Evolutionary conservation across 2,113 vertebrate genomes (phyloP).

Genomic region (Seriola rivoliana): DNA sequence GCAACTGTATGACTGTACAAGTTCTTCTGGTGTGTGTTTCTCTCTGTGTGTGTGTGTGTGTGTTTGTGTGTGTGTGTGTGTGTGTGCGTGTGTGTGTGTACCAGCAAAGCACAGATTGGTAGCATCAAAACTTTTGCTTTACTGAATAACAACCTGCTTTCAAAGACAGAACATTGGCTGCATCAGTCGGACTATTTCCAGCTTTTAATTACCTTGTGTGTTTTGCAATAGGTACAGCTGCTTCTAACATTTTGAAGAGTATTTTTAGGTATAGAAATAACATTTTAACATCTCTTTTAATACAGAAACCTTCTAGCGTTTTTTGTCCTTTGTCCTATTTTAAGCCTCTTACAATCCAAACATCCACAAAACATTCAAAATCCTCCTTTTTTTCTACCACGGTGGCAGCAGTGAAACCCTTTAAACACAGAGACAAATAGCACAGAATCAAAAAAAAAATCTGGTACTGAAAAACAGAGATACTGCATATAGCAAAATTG

Average conservation of each 20-base stretch:
- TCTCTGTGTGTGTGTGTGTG: slow-evolving; percentile 43
- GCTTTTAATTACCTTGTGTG: slow-evolving; percentile 65
- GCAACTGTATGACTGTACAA: slow-evolving; percentile 54
- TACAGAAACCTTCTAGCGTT: slow-evolving; percentile 2
- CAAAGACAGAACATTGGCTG: slow-evolving; percentile 50
- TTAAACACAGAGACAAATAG: slow-evolving; percentile 49
- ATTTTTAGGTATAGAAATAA: slow-evolving; percentile 41
- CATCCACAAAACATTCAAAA: slow-evolving; percentile 23
- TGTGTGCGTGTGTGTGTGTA: slow-evolving; percentile 19
- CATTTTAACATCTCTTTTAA: slow-evolving; percentile 35
- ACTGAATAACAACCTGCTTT: slow-evolving; percentile 6
- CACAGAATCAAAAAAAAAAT: slow-evolving; percentile 40
- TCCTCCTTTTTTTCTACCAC: slow-evolving; percentile 1
- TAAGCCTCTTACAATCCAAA: slow-evolving; percentile 27
- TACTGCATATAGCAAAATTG: slow-evolving; percentile 53
- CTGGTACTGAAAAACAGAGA: slow-evolving; percentile 34
- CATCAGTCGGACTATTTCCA: slow-evolving; percentile 40
- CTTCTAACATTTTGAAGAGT: slow-evolving; percentile 37
- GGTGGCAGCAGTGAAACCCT: slow-evolving; percentile 16
- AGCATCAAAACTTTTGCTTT: slow-evolving; percentile 22
- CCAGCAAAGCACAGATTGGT: slow-evolving; percentile 41
- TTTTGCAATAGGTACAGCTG: slow-evolving; percentile 52
- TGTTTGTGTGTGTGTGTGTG: slow-evolving; percentile 1
- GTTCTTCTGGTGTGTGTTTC: slow-evolving; percentile 36
- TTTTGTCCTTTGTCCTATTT: neutral